Evolutionary conservation across 2,888 invertebrate species (phyloP).

Genomic region (Eristalinus aeneus): DNA sequence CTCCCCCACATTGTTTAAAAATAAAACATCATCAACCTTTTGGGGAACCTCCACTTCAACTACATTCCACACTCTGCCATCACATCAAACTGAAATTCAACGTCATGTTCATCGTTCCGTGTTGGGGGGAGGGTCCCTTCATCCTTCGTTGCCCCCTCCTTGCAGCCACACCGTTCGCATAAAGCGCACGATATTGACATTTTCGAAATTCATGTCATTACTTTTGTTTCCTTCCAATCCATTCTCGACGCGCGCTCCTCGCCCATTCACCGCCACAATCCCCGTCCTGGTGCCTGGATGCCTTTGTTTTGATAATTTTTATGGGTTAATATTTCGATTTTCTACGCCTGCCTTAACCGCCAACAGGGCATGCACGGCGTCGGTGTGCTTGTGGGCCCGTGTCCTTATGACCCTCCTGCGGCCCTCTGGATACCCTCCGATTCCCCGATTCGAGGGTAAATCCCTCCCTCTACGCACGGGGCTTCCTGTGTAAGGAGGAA

Average conservation of each 20-base stretch:
- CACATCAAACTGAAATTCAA: not conserved
- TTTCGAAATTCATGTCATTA: constrained; percentile 35
- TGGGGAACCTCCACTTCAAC: not conserved
- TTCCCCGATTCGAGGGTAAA: not conserved
- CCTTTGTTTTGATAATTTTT: constrained; percentile 45
- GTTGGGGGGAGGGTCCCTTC: not conserved
- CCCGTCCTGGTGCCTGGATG: constrained; percentile 4
- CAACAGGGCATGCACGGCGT: constrained; percentile 8
- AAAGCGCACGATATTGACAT: constrained; percentile 40
- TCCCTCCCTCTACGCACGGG: not conserved
- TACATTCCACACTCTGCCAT: not conserved
- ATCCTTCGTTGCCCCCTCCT: not conserved
- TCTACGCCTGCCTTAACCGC: constrained; percentile 14
- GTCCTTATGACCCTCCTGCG: not conserved
- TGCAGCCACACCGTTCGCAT: not conserved
- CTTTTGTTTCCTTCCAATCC: constrained; percentile 18
- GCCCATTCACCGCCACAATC: not conserved
- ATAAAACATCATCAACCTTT: not conserved
- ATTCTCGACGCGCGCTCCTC: not conserved
- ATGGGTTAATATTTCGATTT: constrained; percentile 46
- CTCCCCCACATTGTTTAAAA: not conserved
- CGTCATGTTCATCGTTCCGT: not conserved
- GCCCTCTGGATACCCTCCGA: too few relatives aligned
- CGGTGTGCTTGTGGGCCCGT: not conserved
- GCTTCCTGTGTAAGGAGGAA: constrained; percentile 1